Evolutionary conservation across 2,888 invertebrate genomes (phyloP).

Genomic region (Acanthoscelides obtectus): DNA sequence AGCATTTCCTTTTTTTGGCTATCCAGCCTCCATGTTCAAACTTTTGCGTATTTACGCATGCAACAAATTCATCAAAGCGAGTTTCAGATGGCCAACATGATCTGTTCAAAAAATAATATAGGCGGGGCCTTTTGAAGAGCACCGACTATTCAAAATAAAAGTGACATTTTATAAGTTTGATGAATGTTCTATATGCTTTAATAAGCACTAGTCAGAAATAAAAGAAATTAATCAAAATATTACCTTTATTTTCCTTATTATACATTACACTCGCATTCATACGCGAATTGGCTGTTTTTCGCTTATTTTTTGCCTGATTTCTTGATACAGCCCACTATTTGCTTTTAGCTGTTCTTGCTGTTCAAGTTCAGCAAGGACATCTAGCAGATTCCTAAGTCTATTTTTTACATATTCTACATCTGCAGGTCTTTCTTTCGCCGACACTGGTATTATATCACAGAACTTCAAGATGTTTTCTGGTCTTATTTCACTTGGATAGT

Average conservation of each 20-base stretch:
- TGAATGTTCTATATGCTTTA: too few species aligned
- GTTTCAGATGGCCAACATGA: too few species aligned
- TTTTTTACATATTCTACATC: conserved; percentile 59
- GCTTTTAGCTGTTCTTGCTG: background rate
- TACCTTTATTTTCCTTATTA: background rate
- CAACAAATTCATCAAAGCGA: too few species aligned
- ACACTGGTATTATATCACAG: conserved; percentile 71
- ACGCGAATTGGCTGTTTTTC: background rate
- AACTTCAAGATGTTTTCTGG: conserved; percentile 68
- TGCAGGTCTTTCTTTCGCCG: conserved; percentile 55
- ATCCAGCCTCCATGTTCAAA: too few species aligned
- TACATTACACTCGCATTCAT: background rate
- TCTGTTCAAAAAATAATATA: too few species aligned
- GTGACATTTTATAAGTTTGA: too few species aligned
- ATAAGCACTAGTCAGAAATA: background rate
- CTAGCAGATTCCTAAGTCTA: conserved; percentile 60
- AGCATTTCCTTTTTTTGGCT: too few species aligned
- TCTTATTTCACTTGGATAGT: conserved; percentile 61
- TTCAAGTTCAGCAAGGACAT: conserved; percentile 56
- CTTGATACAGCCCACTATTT: background rate
- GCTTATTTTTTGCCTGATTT: background rate
- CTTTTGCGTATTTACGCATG: too few species aligned
- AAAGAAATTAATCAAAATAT: too few species aligned
- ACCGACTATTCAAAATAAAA: too few species aligned
- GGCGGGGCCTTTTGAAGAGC: too few species aligned